Conservation (phyloP, 2,797 vertebrate species). For the Neopelma chrysocephalum region DNA sequence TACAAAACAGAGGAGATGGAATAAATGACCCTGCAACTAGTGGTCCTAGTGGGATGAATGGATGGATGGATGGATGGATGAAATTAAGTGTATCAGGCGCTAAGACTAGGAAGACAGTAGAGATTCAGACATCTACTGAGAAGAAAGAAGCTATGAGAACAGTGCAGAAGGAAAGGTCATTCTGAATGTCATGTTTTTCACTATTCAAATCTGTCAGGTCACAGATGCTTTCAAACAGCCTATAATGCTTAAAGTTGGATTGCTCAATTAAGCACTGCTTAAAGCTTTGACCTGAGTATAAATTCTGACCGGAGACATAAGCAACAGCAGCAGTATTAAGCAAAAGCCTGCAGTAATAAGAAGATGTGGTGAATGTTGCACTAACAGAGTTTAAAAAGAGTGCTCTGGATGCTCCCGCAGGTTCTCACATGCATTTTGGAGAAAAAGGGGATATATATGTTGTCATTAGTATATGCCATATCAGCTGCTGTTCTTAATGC, state of each 20-base stretch:
- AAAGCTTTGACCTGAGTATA: not conserved
- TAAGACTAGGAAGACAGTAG: not conserved
- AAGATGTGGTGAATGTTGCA: not conserved
- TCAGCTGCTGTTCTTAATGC: slow-evolving; percentile 29
- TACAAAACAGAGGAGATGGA: not conserved
- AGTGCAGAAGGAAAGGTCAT: not conserved
- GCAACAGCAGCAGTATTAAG: not conserved
- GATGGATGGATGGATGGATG: not conserved
- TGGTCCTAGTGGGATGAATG: not conserved
- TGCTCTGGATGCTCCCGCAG: not conserved
- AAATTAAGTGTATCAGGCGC: not conserved
- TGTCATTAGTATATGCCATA: not conserved
- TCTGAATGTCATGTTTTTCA: slow-evolving; percentile 17
- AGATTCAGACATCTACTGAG: not conserved
- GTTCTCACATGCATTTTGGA: not conserved
- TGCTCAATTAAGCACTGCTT: not conserved
- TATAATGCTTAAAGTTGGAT: not conserved
- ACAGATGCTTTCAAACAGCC: not conserved
- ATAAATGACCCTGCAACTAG: not conserved
- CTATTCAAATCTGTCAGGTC: not conserved
- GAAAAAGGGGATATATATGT: slow-evolving; percentile 1
- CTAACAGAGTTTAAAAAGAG: not conserved
- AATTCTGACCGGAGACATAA: not conserved
- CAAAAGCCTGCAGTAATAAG: not conserved
- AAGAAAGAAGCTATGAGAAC: slow-evolving; percentile 3